Evolutionary conservation across 1,140 invertebrate species (phyloP).

Genomic region (Aphaenogaster ashmeadi): DNA sequence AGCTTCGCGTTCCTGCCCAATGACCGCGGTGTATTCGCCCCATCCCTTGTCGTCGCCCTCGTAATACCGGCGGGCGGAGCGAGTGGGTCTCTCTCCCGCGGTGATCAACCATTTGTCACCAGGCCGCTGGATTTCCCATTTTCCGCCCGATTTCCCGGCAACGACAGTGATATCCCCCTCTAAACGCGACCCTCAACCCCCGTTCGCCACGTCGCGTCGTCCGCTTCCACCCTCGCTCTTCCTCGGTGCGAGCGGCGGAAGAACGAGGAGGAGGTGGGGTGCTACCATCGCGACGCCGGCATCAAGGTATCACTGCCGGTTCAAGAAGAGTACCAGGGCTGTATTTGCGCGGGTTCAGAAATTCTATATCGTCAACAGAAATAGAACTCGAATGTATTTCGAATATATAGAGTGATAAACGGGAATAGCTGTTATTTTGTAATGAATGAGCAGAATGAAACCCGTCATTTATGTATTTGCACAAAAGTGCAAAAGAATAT

Average conservation of each 20-base stretch:
- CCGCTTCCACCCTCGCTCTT: slow-evolving; percentile 16
- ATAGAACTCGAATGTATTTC: neutral
- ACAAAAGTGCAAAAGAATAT: neutral
- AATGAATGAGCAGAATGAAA: neutral
- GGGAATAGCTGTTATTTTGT: neutral
- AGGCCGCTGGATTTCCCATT: slow-evolving; percentile 86
- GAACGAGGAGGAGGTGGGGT: slow-evolving; percentile 60
- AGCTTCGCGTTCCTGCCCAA: slow-evolving; percentile 62
- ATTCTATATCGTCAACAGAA: neutral
- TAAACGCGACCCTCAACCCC: slow-evolving; percentile 12
- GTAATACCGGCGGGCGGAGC: slow-evolving; percentile 73
- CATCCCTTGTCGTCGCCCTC: slow-evolving; percentile 33
- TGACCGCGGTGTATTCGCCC: slow-evolving; percentile 66
- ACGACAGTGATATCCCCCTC: slow-evolving; percentile 70
- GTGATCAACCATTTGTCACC: slow-evolving; percentile 85
- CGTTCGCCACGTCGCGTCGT: slow-evolving; percentile 17
- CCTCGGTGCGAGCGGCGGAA: slow-evolving; percentile 29
- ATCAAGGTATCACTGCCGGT: slow-evolving; percentile 1
- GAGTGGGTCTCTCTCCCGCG: slow-evolving; percentile 67
- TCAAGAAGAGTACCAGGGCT: slow-evolving; percentile 33
- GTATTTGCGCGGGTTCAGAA: neutral
- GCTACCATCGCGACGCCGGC: slow-evolving; percentile 18
- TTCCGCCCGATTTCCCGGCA: slow-evolving; percentile 85
- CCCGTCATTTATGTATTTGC: neutral
- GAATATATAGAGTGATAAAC: too few species aligned